Conservation (phyloP, 1,140 invertebrate species). For the Lordiphosa stackelbergi region DNA sequence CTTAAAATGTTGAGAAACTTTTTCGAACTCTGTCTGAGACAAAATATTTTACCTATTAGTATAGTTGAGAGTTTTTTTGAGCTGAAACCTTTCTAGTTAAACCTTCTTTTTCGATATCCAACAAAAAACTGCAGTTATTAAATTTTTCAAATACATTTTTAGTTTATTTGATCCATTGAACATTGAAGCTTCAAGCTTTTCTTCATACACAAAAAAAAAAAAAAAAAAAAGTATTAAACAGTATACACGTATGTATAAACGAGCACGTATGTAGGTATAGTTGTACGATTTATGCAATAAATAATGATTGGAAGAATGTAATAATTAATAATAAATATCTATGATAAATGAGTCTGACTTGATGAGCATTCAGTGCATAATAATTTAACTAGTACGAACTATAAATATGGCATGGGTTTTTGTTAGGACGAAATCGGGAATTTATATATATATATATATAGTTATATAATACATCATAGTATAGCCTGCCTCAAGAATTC, state of each 20-base stretch:
- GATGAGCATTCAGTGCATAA: constrained; percentile 1
- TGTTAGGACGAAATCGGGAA: constrained; percentile 1
- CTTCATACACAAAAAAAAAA: too few relatives aligned
- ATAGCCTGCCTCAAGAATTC: constrained; percentile 6
- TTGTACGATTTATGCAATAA: constrained; percentile 3
- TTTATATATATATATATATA: constrained; percentile 2
- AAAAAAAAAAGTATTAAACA: too few relatives aligned
- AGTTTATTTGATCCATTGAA: too few relatives aligned
- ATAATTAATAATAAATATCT: neutral
- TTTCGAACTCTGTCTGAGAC: too few relatives aligned
- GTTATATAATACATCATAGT: constrained; percentile 6
- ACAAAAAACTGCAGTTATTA: neutral
- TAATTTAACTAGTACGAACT: constrained; percentile 11
- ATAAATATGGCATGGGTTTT: constrained; percentile 11
- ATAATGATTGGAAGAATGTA: constrained; percentile 3
- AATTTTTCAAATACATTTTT: neutral
- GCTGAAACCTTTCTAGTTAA: too few relatives aligned
- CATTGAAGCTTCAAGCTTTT: too few relatives aligned
- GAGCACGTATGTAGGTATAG: too few relatives aligned
- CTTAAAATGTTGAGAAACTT: too few relatives aligned
- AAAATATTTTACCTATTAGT: too few relatives aligned
- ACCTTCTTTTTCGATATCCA: neutral
- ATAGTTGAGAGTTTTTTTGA: too few relatives aligned
- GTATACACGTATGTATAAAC: too few relatives aligned
- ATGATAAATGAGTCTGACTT: neutral